Evolutionary conservation across 2,113 vertebrate species (phyloP), one percentile per base, ranked within the genome.

Genomic region (Bubo blakistoni): DNA sequence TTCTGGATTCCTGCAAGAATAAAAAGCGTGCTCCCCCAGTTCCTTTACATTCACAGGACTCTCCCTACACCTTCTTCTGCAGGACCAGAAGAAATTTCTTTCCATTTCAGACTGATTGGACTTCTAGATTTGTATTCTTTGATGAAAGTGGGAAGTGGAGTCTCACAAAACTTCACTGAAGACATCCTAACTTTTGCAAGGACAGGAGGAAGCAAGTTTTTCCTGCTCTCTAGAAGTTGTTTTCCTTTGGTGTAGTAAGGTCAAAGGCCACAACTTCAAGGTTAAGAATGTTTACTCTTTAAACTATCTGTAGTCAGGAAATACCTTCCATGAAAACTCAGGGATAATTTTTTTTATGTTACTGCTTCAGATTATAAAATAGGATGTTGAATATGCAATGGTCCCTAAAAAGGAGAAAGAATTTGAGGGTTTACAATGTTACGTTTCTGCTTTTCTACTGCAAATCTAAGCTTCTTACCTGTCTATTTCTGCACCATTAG

Each of bases 401-500:
- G 8, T 76, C 7, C 9, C 18, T 61, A 40, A 63, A 79, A 65
- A 25, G 11, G 11, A 67, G 21, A 61, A 81, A 34, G 2, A 52
- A 66, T 16, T 16, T 61, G 7, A 58, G 9, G 4, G 17, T 13
- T 81, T 26, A 79, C 6, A 54, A 27, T 29, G 20, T 26, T 51
- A 55, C 4, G 7, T 34, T 90, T 69, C 22, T 80, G 24, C 12
- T 40, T 49, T 86, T 66, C 62, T 44, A 12, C 32, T 49, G 2
- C 2, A 95, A 76, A 54, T 40, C 13, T 59, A 78, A 49, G 11
- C 11, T 61, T 32, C 97, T 95, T 97, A 99, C 99, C 99, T 99
- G 87, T 99, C 99, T 92, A 98, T 92, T 94, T 99, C 99, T 82
- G 97, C 55, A 81, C 98, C 69, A 67, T 86, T 97, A 42, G 87